Evolutionary conservation across 2,797 vertebrate genomes (phyloP).

Genomic region (Euphonia xanthogaster): DNA sequence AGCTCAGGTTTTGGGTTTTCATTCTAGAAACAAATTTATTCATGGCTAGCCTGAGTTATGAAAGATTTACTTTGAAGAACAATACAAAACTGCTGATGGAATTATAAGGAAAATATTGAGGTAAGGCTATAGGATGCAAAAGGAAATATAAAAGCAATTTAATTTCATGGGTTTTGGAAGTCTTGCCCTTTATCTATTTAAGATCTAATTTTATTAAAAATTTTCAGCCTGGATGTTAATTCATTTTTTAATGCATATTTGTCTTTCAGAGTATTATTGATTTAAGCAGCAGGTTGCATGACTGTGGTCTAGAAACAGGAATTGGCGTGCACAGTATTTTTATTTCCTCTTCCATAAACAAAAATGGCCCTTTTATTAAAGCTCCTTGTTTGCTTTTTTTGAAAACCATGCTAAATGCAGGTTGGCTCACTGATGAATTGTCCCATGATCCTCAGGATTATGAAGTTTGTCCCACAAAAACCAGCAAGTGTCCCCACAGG

Average conservation of each 20-base stretch:
- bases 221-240: background rate
- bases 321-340: background rate
- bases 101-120: conserved; percentile 11
- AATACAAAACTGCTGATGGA: background rate
- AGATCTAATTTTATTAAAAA: conserved; percentile 13
- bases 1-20: background rate
- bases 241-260: background rate
- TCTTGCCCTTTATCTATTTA: background rate
- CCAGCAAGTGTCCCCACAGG: fast-evolving
- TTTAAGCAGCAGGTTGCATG: background rate
- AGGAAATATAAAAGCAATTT: background rate
- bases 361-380: background rate
- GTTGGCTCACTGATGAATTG: background rate
- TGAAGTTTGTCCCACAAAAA: background rate
- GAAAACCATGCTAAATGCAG: background rate
- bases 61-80: background rate
- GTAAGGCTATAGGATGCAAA: background rate
- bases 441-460: background rate
- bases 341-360: background rate
- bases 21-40: conserved; percentile 8
- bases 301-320: background rate
- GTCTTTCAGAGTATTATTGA: background rate
- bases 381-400: background rate
- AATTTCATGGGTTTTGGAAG: background rate
- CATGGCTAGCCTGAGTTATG: background rate